These are phyloP conservation scores for Trichogramma evanescens DNA, from an alignment of 2,888 invertebrate genomes.

Conservation along the genomic window DNA sequence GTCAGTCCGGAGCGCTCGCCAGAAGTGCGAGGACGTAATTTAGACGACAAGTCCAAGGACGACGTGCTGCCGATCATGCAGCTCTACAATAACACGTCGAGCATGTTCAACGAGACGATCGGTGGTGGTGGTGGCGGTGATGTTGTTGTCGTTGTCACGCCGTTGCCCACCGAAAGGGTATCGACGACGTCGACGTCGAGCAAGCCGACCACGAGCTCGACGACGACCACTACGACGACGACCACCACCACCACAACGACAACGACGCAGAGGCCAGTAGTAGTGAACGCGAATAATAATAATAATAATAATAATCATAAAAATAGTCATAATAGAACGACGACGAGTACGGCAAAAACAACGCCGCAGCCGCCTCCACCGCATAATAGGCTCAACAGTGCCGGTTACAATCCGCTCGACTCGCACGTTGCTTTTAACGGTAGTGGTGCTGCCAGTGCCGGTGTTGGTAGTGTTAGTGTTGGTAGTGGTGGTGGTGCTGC, in stretches of 20 bases:
- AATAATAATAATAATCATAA: not conserved
- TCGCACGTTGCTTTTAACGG: constrained; percentile 9
- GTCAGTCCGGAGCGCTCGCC: constrained; percentile 31
- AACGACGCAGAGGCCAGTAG: not conserved
- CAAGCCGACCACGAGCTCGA: constrained; percentile 35
- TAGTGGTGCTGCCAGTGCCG: constrained; percentile 26
- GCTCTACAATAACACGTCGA: constrained; percentile 40
- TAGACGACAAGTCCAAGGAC: constrained; percentile 39
- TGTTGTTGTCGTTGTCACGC: not conserved
- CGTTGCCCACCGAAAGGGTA: not conserved
- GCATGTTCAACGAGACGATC: constrained; percentile 36
- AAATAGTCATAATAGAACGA: not conserved
- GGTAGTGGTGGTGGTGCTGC: constrained; percentile 10
- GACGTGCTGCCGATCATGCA: constrained; percentile 44
- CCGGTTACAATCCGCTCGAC: constrained; percentile 33
- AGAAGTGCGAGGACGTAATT: constrained; percentile 37
- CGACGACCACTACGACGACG: not conserved
- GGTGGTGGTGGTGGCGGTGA: too few relatives aligned
- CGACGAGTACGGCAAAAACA: not conserved
- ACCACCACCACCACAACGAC: not conserved
- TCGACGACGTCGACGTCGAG: constrained; percentile 31
- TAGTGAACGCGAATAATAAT: not conserved
- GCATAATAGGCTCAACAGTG: constrained; percentile 24
- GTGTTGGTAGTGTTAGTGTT: too few relatives aligned
- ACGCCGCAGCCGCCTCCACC: constrained; percentile 4